Base-by-base conservation (phyloP, 2,797 vertebrate species). In the Hemibagrus guttatus region DNA sequence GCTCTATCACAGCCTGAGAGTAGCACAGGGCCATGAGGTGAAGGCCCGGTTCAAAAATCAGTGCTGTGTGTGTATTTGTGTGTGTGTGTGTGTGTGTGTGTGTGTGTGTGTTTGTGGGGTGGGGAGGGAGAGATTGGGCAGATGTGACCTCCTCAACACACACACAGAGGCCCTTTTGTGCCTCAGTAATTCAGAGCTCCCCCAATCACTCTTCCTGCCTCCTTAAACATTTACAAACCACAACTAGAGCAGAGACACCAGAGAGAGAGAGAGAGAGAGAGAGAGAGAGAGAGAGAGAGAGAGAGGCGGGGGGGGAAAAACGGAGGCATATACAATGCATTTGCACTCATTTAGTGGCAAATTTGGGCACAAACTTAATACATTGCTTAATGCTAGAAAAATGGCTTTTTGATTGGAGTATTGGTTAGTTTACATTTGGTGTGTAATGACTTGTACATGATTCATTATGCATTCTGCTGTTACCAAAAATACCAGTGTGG, bases 101-200 rank as follows among this genome's bases (percentile, higher is more conserved):
- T 89, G 88, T 92, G 89, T 92, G 93, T 92, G 93, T 94, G 94
- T 92, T 90, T 90, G 91, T 72, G 92, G 90, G 91, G 92, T 91
- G 88, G 90, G 92, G 92, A 93, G 94, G 94, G n/a, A 94, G 94
- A 90, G 92, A 90, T 82, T 92, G 93, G 90, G 94, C 95, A 96
- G 95, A 95, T 96, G 95, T 95, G 95, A 95, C 95, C 95, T 94
- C 91, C 90, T 89, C 92, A 86, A 92, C 92, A 94, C 92, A 95
- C 92, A 95, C 94, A 96, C 94, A 95, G 95, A 95, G 95, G 93
- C 94, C 94, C 95, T 95, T 88, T 96, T 96, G 95, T 96, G 94
- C 95, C 94, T 90, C 85, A 91, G 93, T 93, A 93, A 94, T 95
- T 95, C 93, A 94, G 93, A 94, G 93, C 93, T 94, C 94, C 88